Evolutionary conservation across 2,113 vertebrate genomes (phyloP).

Genomic region (Chloroceryle aenea): DNA sequence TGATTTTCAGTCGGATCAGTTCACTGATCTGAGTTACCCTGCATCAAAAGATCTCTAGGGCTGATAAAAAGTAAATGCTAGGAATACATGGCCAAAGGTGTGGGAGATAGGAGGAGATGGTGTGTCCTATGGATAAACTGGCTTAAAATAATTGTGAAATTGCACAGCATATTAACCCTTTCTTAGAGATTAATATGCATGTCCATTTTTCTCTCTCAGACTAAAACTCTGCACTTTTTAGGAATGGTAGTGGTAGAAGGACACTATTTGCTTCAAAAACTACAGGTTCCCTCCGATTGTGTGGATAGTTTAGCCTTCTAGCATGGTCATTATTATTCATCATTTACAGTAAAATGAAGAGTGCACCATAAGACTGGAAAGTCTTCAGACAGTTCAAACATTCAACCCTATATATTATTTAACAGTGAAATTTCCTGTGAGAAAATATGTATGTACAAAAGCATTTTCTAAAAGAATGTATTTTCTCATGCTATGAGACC

Average conservation of each 20-base stretch:
- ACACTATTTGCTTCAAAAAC: neutral
- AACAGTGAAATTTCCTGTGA: neutral
- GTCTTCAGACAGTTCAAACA: neutral
- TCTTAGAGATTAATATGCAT: neutral
- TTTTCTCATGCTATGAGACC: neutral
- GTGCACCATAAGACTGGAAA: neutral
- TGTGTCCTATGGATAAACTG: neutral
- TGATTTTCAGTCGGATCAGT: neutral
- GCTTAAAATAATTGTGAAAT: neutral
- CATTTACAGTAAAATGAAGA: neutral
- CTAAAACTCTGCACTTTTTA: neutral
- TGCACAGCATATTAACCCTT: neutral
- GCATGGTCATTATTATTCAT: neutral
- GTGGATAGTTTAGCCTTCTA: neutral
- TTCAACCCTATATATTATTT: neutral
- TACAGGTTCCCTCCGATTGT: neutral
- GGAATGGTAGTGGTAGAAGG: neutral
- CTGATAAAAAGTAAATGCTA: neutral
- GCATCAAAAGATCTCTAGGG: neutral
- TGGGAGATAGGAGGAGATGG: neutral
- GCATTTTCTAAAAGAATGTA: neutral
- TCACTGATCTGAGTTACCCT: neutral
- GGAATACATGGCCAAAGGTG: slow-evolving; percentile 19
- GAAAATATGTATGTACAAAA: neutral
- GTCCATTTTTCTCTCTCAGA: neutral